Evolutionary conservation across 2,797 vertebrate species (phyloP), one percentile per base, ranked within the genome.

Genomic region (Gila robusta): DNA sequence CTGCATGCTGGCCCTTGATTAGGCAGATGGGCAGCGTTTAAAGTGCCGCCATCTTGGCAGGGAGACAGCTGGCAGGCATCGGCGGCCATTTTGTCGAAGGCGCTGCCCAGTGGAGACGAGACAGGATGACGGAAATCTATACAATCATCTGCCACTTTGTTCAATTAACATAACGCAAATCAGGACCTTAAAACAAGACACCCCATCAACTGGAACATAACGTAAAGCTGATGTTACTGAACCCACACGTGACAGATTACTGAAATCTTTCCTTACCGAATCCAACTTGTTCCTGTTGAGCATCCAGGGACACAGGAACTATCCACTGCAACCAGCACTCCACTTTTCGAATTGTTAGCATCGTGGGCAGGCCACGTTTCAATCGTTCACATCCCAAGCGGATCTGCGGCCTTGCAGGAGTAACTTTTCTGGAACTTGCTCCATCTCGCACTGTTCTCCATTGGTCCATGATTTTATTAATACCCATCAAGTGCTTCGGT

Each of bases 41-140:
- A 91, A 87, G 86, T 77, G 89, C 90, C 94, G 94, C 95, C 94
- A 95, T 96, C 94, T 96, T 96, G 94, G 93, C 91, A 91, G 88
- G 86, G 89, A 85, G 94, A 93, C 94, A 94, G 94, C 94, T 94
- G 95, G 94, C 93, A 95, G 94, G 93, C 92, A 89, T 90, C 82
- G 91, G 93, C 94, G 87, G 95, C 95, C 95, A 96, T 96, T 96
- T 96, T 96, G 95, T 96, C 91, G 91, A 92, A 86, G 87, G 88
- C 90, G 89, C 93, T 95, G 94, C 94, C 95, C 95, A 92, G 93
- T 91, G 91, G 91, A 93, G 87, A 91, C 74, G 10, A 73, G 69
- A 81, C 83, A 86, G 83, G 83, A 87, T 91, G 91, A 91, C 87
- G 91, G 91, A 69, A 54, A 83, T 69, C 59, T 87, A 54, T 73